Conservation (phyloP, 2,113 vertebrate genomes). For the Phodopus roborovskii region DNA sequence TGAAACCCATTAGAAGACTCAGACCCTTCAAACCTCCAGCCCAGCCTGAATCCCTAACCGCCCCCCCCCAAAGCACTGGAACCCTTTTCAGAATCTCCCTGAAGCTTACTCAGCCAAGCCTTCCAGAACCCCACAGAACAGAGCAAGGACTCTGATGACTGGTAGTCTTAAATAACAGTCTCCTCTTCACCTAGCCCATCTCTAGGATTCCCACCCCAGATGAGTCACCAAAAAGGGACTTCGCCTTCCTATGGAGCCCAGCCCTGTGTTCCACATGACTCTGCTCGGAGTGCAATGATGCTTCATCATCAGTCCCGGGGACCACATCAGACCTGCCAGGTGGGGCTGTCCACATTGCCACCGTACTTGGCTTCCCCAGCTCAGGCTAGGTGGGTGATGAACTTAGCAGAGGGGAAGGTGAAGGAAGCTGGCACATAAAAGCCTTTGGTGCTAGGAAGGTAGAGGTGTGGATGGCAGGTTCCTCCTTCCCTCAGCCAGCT, state of each 20-base stretch:
- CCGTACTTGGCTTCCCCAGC: not conserved
- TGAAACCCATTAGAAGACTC: constrained; percentile 40
- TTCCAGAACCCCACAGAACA: constrained; percentile 29
- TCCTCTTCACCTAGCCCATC: constrained; percentile 89
- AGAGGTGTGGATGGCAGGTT: not conserved
- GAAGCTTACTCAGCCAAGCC: not conserved
- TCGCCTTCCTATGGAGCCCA: constrained; percentile 88
- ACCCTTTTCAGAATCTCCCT: constrained; percentile 18
- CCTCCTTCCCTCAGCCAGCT: not conserved
- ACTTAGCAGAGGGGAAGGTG: not conserved
- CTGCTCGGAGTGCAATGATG: constrained; percentile 80
- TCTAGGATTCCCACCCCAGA: constrained; percentile 91
- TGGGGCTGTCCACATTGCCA: constrained; percentile 80
- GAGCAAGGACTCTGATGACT: not conserved
- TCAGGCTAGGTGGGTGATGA: not conserved
- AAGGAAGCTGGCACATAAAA: not conserved
- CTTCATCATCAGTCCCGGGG: constrained; percentile 86
- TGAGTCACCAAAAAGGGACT: constrained; percentile 91
- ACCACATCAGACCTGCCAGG: constrained; percentile 92
- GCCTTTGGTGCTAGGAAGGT: constrained; percentile 21
- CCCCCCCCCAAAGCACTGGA: constrained; percentile 19
- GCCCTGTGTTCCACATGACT: constrained; percentile 88
- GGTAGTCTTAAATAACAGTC: constrained; percentile 23
- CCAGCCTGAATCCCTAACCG: not conserved
- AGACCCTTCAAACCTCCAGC: constrained; percentile 11